phyloP scores from a whole-genome alignment of 2,113 vertebrate genomes.

The Gopherus flavomarginatus region DNA sequence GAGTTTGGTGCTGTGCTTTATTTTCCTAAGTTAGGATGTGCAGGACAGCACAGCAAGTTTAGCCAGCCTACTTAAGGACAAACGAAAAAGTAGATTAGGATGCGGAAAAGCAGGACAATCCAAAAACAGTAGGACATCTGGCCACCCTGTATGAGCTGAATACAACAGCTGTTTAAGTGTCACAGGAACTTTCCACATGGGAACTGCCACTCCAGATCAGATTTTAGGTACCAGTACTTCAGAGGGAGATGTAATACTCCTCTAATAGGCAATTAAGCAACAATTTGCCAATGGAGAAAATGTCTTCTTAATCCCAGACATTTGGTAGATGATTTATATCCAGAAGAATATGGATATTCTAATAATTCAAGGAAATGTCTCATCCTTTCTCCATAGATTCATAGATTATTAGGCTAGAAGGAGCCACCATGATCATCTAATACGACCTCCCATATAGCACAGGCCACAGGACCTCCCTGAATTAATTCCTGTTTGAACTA shows the following conservation, averaged over 20 bases:
- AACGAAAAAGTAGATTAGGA: conserved; percentile 7
- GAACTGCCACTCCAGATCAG: conserved; percentile 26
- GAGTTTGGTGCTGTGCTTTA: not conserved
- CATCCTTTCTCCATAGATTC: not conserved
- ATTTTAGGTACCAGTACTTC: conserved; percentile 60
- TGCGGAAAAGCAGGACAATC: conserved; percentile 35
- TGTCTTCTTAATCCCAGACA: conserved; percentile 34
- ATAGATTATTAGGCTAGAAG: not conserved
- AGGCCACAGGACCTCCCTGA: not conserved
- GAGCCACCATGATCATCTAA: not conserved
- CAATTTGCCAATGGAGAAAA: conserved; percentile 8
- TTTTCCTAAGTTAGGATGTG: not conserved
- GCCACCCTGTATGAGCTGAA: conserved; percentile 28
- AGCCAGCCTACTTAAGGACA: not conserved
- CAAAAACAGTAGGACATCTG: conserved; percentile 64
- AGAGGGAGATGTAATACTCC: conserved; percentile 60
- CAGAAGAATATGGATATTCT: conserved; percentile 41
- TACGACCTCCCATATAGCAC: not conserved
- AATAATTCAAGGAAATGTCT: conserved; percentile 2
- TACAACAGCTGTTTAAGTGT: conserved; percentile 61
- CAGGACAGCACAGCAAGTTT: not conserved
- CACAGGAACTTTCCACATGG: conserved; percentile 45
- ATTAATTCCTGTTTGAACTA: not conserved
- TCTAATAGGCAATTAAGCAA: conserved; percentile 61
- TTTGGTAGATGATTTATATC: conserved; percentile 44